Evolutionary conservation across 2,113 vertebrate genomes (phyloP).

Genomic region (Mus pahari): DNA sequence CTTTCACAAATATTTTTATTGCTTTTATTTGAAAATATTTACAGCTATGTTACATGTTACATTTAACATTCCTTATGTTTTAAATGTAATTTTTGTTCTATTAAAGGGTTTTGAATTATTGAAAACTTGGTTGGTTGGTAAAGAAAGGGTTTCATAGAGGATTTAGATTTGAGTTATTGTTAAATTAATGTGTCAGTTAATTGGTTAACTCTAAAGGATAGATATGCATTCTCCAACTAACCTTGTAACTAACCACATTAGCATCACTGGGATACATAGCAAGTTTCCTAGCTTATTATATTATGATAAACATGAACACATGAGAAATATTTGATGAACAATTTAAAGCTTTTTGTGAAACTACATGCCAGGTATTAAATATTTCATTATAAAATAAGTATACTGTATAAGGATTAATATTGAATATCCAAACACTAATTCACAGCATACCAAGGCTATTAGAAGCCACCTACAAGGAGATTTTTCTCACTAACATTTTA

Average conservation of each 20-base stretch:
- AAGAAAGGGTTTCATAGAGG: not conserved
- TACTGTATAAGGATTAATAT: not conserved
- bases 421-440: not conserved
- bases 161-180: not conserved
- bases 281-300: constrained; percentile 1
- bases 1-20: constrained; percentile 40
- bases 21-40: not conserved
- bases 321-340: constrained; percentile 19
- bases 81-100: not conserved
- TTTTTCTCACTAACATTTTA: not conserved
- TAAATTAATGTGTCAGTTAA: not conserved
- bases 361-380: not conserved
- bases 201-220: not conserved
- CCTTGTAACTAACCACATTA: not conserved
- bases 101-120: not conserved
- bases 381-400: constrained; percentile 39
- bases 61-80: not conserved
- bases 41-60: not conserved
- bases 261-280: not conserved
- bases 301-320: not conserved
- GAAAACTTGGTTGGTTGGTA: not conserved
- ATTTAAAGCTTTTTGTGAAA: not conserved
- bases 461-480: not conserved
- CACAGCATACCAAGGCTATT: not conserved
- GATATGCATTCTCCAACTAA: not conserved